phyloP scores from a whole-genome alignment of 2,888 invertebrate species.

The Achlya flavicornis region DNA sequence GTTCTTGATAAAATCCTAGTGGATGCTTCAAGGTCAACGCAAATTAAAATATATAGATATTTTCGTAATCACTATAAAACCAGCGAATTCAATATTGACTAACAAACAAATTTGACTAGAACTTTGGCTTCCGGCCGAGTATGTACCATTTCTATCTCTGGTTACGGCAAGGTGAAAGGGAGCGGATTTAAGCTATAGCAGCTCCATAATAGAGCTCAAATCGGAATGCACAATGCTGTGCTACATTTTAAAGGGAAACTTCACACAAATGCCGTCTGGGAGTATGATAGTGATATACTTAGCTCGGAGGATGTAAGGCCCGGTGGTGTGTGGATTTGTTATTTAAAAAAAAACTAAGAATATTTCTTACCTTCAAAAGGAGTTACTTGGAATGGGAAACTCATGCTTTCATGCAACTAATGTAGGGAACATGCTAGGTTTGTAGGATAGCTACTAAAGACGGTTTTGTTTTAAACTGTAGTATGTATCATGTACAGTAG shows the following conservation, averaged over 20 bases:
- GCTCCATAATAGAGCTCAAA: conserved; percentile 49
- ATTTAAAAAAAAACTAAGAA: conserved; percentile 15
- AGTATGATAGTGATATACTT: conserved; percentile 16
- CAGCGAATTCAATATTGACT: too few relatives aligned
- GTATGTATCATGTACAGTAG: conserved; percentile 35
- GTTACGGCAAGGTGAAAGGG: conserved; percentile 19
- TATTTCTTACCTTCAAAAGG: conserved; percentile 31
- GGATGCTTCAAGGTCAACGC: background rate
- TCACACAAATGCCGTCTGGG: conserved; percentile 71
- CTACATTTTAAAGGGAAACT: conserved; percentile 64
- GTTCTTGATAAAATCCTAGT: conserved; percentile 2
- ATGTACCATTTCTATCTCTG: conserved; percentile 14
- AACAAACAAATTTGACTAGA: background rate
- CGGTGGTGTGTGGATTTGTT: conserved; percentile 11
- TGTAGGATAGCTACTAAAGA: conserved; percentile 43
- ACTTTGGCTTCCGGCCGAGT: background rate
- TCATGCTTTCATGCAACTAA: conserved; percentile 51
- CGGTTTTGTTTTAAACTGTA: conserved; percentile 36
- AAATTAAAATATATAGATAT: too few relatives aligned
- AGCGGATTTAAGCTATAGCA: conserved; percentile 23
- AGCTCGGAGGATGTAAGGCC: conserved; percentile 17
- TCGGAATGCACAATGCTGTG: conserved; percentile 83
- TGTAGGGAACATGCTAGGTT: conserved; percentile 47
- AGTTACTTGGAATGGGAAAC: conserved; percentile 22
- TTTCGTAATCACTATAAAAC: too few relatives aligned